These are phyloP conservation scores for Odontocolon sp. DNA, from an alignment of 2,888 invertebrate genomes.

Conservation along the genomic window DNA sequence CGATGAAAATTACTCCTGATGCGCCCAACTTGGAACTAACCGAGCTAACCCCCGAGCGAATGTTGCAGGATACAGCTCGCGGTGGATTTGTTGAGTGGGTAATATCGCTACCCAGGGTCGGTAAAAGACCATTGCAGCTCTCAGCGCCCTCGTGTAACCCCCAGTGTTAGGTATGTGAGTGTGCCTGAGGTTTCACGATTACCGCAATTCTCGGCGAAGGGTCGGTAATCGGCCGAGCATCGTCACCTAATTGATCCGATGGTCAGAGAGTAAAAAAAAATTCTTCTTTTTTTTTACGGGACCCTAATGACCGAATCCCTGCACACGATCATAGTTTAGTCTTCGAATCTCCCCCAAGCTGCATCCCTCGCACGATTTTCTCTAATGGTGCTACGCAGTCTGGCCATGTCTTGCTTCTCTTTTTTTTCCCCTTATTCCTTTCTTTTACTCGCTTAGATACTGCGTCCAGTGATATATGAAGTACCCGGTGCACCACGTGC, in stretches of 20 bases:
- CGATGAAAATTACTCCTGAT: not conserved
- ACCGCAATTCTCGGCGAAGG: slow-evolving; percentile 49
- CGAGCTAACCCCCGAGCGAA: not conserved
- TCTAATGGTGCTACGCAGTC: slow-evolving; percentile 51
- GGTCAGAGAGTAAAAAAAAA: slow-evolving; percentile 37
- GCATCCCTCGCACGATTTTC: slow-evolving; percentile 44
- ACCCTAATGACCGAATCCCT: slow-evolving; percentile 59
- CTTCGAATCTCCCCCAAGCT: slow-evolving; percentile 35
- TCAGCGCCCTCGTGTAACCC: not conserved
- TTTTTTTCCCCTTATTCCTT: slow-evolving; percentile 15
- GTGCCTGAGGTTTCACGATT: slow-evolving; percentile 36
- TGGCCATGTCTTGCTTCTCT: not conserved
- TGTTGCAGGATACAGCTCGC: not conserved
- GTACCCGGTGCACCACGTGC: slow-evolving; percentile 25
- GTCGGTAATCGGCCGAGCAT: slow-evolving; percentile 63
- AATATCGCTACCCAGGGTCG: not conserved
- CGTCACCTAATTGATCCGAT: slow-evolving; percentile 65
- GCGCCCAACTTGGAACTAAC: slow-evolving; percentile 1
- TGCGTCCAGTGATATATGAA: slow-evolving; percentile 66
- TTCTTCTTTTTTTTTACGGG: slow-evolving; percentile 36
- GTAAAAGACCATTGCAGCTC: slow-evolving; percentile 6
- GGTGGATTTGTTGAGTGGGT: not conserved
- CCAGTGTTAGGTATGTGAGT: slow-evolving; percentile 1
- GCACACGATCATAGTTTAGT: slow-evolving; percentile 34
- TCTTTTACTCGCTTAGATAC: slow-evolving; percentile 43